Percentiles rank a stretch among this genome's conserved stretches.
Evolutionary conservation across 2,113 vertebrate genomes (phyloP).

Genomic region (Antennarius striatus): DNA sequence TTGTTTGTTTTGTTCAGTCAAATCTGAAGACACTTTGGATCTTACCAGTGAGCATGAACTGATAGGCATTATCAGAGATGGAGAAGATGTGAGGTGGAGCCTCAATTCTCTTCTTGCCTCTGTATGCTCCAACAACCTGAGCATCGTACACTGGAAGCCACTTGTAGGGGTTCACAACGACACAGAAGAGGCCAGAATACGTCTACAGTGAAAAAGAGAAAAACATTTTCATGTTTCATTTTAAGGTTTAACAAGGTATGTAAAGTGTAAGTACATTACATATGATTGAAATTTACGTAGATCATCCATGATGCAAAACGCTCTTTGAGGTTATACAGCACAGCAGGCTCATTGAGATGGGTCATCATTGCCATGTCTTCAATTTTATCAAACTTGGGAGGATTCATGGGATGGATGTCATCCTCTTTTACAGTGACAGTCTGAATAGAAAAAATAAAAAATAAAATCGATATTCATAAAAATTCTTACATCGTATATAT

Average conservation of each 20-base stretch:
- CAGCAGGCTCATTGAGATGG: slow-evolving; percentile 72
- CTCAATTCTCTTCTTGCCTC: slow-evolving; percentile 72
- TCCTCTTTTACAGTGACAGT: slow-evolving; percentile 74
- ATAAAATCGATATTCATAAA: background rate
- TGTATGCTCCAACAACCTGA: slow-evolving; percentile 43
- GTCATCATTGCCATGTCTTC: slow-evolving; percentile 80
- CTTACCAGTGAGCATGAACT: slow-evolving; percentile 55
- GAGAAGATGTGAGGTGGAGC: too few relatives aligned
- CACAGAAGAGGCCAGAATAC: slow-evolving; percentile 86
- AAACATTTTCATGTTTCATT: too few relatives aligned
- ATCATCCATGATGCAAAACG: slow-evolving; percentile 89
- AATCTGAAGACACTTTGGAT: background rate
- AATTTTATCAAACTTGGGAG: slow-evolving; percentile 66
- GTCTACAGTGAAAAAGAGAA: slow-evolving; percentile 65
- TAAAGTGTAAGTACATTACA: too few relatives aligned
- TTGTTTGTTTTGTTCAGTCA: background rate
- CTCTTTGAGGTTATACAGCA: slow-evolving; percentile 85
- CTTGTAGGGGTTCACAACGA: slow-evolving; percentile 86
- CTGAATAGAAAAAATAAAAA: slow-evolving; percentile 35
- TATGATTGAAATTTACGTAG: slow-evolving; percentile 72
- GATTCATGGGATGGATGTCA: slow-evolving; percentile 72
- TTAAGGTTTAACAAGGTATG: too few relatives aligned
- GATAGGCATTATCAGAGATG: too few relatives aligned
- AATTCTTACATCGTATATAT: too few relatives aligned
- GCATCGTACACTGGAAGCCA: slow-evolving; percentile 84